A percentile compares a stretch with the other conserved stretches of the same genome.
Evolutionary conservation across 2,797 vertebrate genomes (phyloP).

Genomic region (Holocentrus rufus): DNA sequence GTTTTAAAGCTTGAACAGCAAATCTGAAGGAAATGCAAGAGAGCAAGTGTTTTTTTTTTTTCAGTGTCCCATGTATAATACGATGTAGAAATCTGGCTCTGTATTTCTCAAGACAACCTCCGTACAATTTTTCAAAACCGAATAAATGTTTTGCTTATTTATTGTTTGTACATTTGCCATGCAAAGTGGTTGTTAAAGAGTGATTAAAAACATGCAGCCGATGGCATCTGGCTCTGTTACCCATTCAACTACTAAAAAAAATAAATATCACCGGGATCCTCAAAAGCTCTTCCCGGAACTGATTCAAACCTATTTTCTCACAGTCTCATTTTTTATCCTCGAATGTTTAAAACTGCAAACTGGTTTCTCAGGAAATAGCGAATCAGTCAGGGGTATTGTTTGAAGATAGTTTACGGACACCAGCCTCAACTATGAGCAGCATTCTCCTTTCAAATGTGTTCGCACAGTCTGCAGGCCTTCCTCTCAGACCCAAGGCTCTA

Average conservation of each 20-base stretch:
- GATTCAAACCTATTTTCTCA: not conserved
- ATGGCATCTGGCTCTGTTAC: slow-evolving; percentile 24
- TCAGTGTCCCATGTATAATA: not conserved
- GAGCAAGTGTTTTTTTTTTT: not conserved
- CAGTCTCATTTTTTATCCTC: not conserved
- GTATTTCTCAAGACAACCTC: slow-evolving; percentile 1
- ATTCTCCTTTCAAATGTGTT: not conserved
- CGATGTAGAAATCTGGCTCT: slow-evolving; percentile 3
- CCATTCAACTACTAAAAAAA: slow-evolving; percentile 31
- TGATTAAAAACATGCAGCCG: slow-evolving; percentile 1
- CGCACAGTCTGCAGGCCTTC: not conserved
- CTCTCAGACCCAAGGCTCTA: not conserved
- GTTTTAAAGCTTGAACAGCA: not conserved
- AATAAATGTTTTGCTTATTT: slow-evolving; percentile 61
- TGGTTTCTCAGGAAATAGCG: not conserved
- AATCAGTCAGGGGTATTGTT: slow-evolving; percentile 13
- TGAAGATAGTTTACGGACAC: slow-evolving; percentile 3
- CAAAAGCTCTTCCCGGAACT: not conserved
- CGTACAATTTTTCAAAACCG: not conserved
- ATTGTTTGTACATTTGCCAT: slow-evolving; percentile 53
- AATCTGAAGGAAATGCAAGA: not conserved
- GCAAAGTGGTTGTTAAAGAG: slow-evolving; percentile 16
- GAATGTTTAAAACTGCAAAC: not conserved
- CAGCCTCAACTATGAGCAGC: not conserved
- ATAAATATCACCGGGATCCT: slow-evolving; percentile 41